These are phyloP conservation scores for Frankliniella intonsa DNA, from an alignment of 2,888 invertebrate species.

Conservation along the genomic window DNA sequence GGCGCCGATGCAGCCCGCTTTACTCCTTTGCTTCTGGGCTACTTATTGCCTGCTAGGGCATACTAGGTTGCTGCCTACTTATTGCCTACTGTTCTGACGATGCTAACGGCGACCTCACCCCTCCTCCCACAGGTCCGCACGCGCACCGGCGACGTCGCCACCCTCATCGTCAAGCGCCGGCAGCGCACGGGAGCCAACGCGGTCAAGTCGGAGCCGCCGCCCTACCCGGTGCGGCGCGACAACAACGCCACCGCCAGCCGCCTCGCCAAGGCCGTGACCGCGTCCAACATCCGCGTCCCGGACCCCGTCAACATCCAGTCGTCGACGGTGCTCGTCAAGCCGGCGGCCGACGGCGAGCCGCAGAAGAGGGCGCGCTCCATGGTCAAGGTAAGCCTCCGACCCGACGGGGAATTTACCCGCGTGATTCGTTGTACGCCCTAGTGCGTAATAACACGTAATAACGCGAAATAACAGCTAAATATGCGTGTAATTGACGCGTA, in stretches of 20 bases:
- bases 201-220: slow-evolving; percentile 5
- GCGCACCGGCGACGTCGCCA: slow-evolving; percentile 69
- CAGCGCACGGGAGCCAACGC: slow-evolving; percentile 41
- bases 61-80: no score
- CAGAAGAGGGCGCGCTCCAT: slow-evolving; percentile 46
- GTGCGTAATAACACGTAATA: no score
- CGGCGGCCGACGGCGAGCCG: slow-evolving; percentile 38
- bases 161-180: slow-evolving; percentile 69
- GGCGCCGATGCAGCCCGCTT: no score
- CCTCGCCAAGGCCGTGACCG: slow-evolving; percentile 43
- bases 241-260: neutral
- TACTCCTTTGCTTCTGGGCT: no score
- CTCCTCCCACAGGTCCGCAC: slow-evolving; percentile 46
- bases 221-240: slow-evolving; percentile 29
- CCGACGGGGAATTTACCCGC: no score
- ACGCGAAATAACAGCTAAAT: no score
- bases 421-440: no score
- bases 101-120: no score
- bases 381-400: slow-evolving; percentile 58
- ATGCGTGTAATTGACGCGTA: no score
- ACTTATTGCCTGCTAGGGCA: no score
- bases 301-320: slow-evolving; percentile 66
- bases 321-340: slow-evolving; percentile 57
- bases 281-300: slow-evolving; percentile 53
- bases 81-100: no score